Base-by-base conservation (phyloP, 1,140 invertebrate species). In the Onthophagus taurus region DNA sequence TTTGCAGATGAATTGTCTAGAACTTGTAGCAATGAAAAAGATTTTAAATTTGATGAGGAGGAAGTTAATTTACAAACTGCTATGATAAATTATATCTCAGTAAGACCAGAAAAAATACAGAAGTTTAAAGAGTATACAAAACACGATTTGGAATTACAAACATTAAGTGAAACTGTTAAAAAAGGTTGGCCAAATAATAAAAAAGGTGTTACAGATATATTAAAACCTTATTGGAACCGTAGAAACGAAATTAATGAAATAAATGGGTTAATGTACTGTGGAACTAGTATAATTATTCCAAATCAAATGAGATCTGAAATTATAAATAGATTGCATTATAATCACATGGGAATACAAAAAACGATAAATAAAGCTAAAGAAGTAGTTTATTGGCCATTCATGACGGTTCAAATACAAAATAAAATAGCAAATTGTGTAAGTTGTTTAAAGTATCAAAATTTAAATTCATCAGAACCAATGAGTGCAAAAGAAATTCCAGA, bases 321-420 rank as follows among this genome's bases (percentile, higher is more conserved):
- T 35, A 51, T 69, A 26, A 35, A 57, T 9, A 42, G 49, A 12
- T 47, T 70, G 29, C 69, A 71, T 51, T 52, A 59, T 39, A 51
- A 57, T 16, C 70, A 74, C 50, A 26, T 68, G 29, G 68, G 69
- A 1, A 56, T 64, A 42, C 61, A 64, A 23, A 64, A 64, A 47
- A 60, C 53, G 37, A 58, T 60, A 47, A 36, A 43, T 18, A 46
- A 52, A 42, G 64, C 68, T 16, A 53, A 59, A 47, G 54, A 67
- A 42, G 44, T 57, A 29, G 49, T 72, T 26, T 71, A 51, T 49
- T 71, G 66, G 65, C 64, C 65, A 12, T 58, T 55, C 24, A 66
- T 71, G 37, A 53, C 53, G 20, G 55, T 58, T 30, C 53, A 72
- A 31, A 67, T 72, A 12, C 54, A 60, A 57, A 50, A 63, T 36